Evolutionary conservation across 2,888 invertebrate species (phyloP), one percentile per base, ranked within the genome.

Genomic region (Cryptocephalus primarius): DNA sequence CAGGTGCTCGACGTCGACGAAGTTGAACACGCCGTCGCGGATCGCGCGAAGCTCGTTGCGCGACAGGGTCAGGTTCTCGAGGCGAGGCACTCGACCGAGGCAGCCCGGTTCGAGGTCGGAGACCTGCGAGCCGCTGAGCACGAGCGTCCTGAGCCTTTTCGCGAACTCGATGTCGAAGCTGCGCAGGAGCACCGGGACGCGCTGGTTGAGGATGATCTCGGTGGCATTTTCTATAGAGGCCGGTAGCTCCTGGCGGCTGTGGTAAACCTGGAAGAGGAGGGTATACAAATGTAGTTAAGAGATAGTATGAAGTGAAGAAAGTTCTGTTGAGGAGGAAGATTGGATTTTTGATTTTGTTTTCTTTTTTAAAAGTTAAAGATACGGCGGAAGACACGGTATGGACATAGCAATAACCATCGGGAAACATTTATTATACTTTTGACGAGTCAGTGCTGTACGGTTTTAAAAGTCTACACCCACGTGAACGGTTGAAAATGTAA

Each of bases 191-290:
- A 55, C 49, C 9, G 57, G 55, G 40, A 61, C 53, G 40, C 53
- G 54, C 42, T 61, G 60, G 45, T 57, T 59, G 13, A 64, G 51
- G 41, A 51, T 49, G 43, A 64, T 59, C 52, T 56, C 55, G 9
- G 49, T 50, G 8, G 61, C 56, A 12, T 53, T 50, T 32, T 50
- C 51, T 32, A 61, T 42, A 8, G 54, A 54, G 9, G 58, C 60
- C 1, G 62, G 32, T 34, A 33, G 33, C 32, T 42, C 42, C 11
- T 33, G 42, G 8, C 33, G 8, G 22, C 22, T 22, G 22, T 22
- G 22, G 22, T 22, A 22, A 6, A 6, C 22, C 22, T 22, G 22
- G 3, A 22, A 6, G 22, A 22, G 22, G 6, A 22, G 22, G 22
- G 6, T 22, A 22, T 4, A 6, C 6, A 22, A 22, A 4, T 22